phyloP scores from a whole-genome alignment of 1,140 invertebrate species.

The Drosophila erecta region DNA sequence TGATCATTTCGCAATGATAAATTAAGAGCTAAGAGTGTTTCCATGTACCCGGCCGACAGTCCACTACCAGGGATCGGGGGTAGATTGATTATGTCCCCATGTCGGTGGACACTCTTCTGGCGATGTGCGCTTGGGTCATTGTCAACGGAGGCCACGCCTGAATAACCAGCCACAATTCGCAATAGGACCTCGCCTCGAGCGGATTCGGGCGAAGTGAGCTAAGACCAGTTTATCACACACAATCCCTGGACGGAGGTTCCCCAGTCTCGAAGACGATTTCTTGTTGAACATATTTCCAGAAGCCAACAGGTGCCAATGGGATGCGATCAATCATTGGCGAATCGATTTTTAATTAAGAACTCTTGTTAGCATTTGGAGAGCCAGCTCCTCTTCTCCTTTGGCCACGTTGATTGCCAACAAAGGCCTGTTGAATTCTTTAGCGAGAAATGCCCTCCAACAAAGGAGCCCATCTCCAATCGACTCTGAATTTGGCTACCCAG shows the following conservation, averaged over 20 bases:
- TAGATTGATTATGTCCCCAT: slow-evolving; percentile 77
- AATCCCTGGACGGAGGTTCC: slow-evolving; percentile 27
- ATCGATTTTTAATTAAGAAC: slow-evolving; percentile 85
- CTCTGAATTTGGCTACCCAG: slow-evolving; percentile 24
- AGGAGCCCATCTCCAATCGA: slow-evolving; percentile 37
- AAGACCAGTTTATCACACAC: slow-evolving; percentile 78
- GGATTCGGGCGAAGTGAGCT: slow-evolving; percentile 52
- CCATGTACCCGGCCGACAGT: slow-evolving; percentile 80
- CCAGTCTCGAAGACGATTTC: slow-evolving; percentile 68
- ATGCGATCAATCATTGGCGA: slow-evolving; percentile 82
- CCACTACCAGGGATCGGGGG: slow-evolving; percentile 70
- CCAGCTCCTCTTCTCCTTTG: slow-evolving; percentile 15
- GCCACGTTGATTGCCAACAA: slow-evolving; percentile 68
- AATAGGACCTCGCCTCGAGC: slow-evolving; percentile 61
- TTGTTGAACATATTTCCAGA: slow-evolving; percentile 84
- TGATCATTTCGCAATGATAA: slow-evolving; percentile 84
- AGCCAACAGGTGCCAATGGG: slow-evolving; percentile 84
- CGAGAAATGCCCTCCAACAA: slow-evolving; percentile 29
- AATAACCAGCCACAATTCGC: slow-evolving; percentile 69
- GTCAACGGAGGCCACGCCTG: slow-evolving; percentile 71
- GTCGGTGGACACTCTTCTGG: slow-evolving; percentile 6
- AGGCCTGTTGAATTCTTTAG: slow-evolving; percentile 70
- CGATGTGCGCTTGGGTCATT: slow-evolving; percentile 43
- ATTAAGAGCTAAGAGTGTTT: slow-evolving; percentile 84
- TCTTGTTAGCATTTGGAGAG: slow-evolving; percentile 82